Base-by-base conservation (phyloP, 2,797 vertebrate species). In the Momotus momota region DNA sequence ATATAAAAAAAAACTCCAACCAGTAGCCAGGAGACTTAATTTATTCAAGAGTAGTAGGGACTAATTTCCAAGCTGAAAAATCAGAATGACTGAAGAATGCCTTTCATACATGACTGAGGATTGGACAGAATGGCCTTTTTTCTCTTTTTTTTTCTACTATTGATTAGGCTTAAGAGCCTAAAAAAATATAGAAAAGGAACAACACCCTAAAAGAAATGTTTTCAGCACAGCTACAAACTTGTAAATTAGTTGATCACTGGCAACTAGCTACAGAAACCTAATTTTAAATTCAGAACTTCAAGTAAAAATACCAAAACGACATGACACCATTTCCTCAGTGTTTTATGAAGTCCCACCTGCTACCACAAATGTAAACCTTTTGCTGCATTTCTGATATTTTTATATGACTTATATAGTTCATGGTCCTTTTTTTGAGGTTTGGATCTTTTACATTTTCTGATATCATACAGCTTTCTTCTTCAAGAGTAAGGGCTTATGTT, bases 51-150 rank as follows among this genome's bases (percentile, higher is more conserved):
- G 6, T 23, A 31, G 55, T 57, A 45, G 7, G 8, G 13, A 27
- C 25, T 86, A 57, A 61, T 83, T 80, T 92, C 41, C 52, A 57
- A 83, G 43, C 8, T 52, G 82, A 86, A 90, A 86, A 66, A 25
- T 61, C 46, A 65, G 31, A 73, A 31, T 13, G 21, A 33, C 8
- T 73, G 54, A 64, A 57, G 27, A 70, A 65, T 0, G 0, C 3
- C 7, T 69, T 79, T 75, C 19, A 41, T 79, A 62, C 69, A 62
- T 58, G 8, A 45, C 8, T 43, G 40, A 74, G 11, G 11, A 29
- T 41, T 65, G 26, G 20, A 95, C 81, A 90, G 5, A 48, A 62
- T 26, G 15, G 1, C 2, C 18, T 14, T 13, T 49, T 49, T 48
- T 48, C 35, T 35, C 35, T 35, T 35, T 35, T 35, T 26, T 66